These are phyloP conservation scores for Antedon mediterranea DNA, from an alignment of 53 echinoderm and acorn worm species.

Conservation along the genomic window DNA sequence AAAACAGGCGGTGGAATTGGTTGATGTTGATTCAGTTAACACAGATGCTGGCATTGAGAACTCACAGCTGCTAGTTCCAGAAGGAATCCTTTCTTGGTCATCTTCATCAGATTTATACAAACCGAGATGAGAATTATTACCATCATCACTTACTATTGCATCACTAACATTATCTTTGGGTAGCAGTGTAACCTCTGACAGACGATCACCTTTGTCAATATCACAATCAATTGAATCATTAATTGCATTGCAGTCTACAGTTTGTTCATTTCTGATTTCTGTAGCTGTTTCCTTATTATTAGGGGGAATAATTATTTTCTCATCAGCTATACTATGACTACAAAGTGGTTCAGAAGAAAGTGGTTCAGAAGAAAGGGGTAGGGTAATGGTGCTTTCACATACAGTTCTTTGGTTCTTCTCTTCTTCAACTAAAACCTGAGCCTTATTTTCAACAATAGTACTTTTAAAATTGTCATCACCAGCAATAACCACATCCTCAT, in stretches of 20 bases:
- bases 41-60: background rate
- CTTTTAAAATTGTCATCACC: background rate
- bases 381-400: background rate
- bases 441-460: background rate
- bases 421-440: slow-evolving; percentile 6
- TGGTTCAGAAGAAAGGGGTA: background rate
- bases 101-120: background rate
- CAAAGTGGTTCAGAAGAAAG: too few species aligned
- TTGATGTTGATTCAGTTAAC: background rate
- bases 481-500: background rate
- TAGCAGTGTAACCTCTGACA: background rate
- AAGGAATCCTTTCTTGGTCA: background rate
- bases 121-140: background rate
- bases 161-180: background rate
- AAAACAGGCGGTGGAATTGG: background rate
- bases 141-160: background rate
- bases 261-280: background rate
- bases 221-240: background rate
- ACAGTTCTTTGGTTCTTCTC: slow-evolving; percentile 2
- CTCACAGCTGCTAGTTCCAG: background rate
- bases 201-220: background rate
- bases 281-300: background rate
- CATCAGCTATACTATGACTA: background rate
- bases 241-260: background rate
- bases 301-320: background rate